Percentiles rank a stretch among this genome's conserved stretches.
phyloP scores from a whole-genome alignment of 2,797 vertebrate genomes.

The Characodon lateralis region DNA sequence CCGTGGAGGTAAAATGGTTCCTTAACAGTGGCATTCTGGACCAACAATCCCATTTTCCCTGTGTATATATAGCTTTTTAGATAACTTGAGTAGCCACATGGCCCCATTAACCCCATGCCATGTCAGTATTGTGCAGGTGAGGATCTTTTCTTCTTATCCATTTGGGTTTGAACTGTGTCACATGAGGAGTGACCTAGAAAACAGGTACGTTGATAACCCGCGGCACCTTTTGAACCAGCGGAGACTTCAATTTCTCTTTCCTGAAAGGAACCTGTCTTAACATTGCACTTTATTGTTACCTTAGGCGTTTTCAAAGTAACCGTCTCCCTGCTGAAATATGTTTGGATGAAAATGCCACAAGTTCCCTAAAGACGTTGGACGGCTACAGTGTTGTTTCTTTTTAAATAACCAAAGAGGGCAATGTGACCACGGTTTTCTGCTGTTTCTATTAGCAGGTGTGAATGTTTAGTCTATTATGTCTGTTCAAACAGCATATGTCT shows the following conservation, averaged over 20 bases:
- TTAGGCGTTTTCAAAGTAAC: slow-evolving; percentile 39
- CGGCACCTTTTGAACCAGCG: slow-evolving; percentile 38
- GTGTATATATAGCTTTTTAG: slow-evolving; percentile 61
- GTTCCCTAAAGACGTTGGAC: slow-evolving; percentile 9
- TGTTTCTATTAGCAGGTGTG: slow-evolving; percentile 30
- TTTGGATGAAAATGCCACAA: slow-evolving; percentile 19
- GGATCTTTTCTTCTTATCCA: slow-evolving; percentile 48
- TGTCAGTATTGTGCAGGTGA: slow-evolving; percentile 65
- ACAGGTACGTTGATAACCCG: slow-evolving; percentile 55
- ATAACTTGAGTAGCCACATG: slow-evolving; percentile 61
- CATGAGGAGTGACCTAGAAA: slow-evolving; percentile 58
- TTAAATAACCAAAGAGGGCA: slow-evolving; percentile 18
- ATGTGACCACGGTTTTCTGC: not conserved
- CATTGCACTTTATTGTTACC: slow-evolving; percentile 45
- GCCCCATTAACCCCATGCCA: slow-evolving; percentile 74
- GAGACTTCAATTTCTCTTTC: slow-evolving; percentile 59
- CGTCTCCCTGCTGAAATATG: slow-evolving; percentile 25
- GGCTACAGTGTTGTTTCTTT: slow-evolving; percentile 12
- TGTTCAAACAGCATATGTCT: slow-evolving; percentile 45
- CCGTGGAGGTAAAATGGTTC: slow-evolving; percentile 54
- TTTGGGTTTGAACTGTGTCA: slow-evolving; percentile 69
- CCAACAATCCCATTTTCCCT: slow-evolving; percentile 74
- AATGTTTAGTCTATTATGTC: slow-evolving; percentile 44
- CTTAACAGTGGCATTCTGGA: slow-evolving; percentile 59
- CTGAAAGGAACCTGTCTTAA: slow-evolving; percentile 40